A percentile compares a stretch with the other conserved stretches of the same genome.
These are phyloP conservation scores for Beaufortia kweichowensis DNA, from an alignment of 2,113 vertebrate genomes.

Conservation along the genomic window DNA sequence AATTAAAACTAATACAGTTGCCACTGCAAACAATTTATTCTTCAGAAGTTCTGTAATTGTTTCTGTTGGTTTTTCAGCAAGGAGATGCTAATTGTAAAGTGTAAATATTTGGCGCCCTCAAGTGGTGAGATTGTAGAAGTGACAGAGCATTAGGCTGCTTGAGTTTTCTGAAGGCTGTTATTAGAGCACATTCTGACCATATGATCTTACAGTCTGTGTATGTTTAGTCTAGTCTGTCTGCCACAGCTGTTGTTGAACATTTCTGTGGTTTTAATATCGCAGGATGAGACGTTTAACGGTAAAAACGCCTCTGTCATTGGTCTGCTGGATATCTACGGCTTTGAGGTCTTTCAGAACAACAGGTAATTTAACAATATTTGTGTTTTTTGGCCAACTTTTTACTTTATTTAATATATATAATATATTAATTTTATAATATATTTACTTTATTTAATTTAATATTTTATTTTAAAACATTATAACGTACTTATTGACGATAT, in stretches of 20 bases:
- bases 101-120: slow-evolving; percentile 42
- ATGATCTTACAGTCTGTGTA: neutral
- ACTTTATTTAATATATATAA: too few species aligned
- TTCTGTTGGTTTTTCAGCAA: neutral
- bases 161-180: neutral
- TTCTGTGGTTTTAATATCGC: slow-evolving; percentile 31
- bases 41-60: neutral
- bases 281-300: slow-evolving; percentile 80
- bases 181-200: neutral
- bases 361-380: slow-evolving; percentile 70
- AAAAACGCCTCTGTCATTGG: slow-evolving; percentile 87
- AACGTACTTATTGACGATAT: too few species aligned
- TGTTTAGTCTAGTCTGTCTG: neutral
- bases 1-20: too few species aligned
- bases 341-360: slow-evolving; percentile 97
- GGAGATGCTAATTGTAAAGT: neutral
- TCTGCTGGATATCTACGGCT: slow-evolving; percentile 95
- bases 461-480: too few species aligned
- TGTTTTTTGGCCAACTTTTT: too few species aligned
- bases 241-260: neutral
- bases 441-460: too few species aligned
- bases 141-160: neutral
- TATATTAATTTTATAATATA: too few species aligned
- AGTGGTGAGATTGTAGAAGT: slow-evolving; percentile 7
- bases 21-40: too few species aligned